phyloP scores from a whole-genome alignment of 1,140 invertebrate species.

The Diplogasteroides magnus region DNA sequence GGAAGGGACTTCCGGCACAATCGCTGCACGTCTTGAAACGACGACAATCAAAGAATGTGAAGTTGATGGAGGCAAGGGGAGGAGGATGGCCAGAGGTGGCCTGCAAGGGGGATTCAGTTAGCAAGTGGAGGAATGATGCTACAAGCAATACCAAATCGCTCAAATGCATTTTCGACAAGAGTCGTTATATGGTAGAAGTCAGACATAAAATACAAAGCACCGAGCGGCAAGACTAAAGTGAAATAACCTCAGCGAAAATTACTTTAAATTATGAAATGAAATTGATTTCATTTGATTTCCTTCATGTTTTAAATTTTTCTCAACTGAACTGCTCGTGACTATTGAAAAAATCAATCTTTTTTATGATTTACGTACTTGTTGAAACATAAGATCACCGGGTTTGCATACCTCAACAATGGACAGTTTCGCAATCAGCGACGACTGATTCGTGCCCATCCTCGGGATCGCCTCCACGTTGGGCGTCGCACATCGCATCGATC shows the following conservation, averaged over 20 bases:
- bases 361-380: background rate
- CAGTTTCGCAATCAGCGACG: background rate
- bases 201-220: too few relatives aligned
- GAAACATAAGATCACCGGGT: too few relatives aligned
- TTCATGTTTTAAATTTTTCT: too few relatives aligned
- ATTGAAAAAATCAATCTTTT: slow-evolving; percentile 3
- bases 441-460: slow-evolving; percentile 1
- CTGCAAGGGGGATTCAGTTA: slow-evolving; percentile 4
- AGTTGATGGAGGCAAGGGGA: slow-evolving; percentile 48
- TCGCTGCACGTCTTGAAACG: slow-evolving; percentile 51
- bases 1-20: slow-evolving; percentile 57
- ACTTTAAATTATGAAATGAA: too few relatives aligned
- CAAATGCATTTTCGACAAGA: too few relatives aligned
- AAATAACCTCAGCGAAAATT: too few relatives aligned
- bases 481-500: slow-evolving; percentile 32
- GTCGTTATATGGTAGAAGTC: too few relatives aligned
- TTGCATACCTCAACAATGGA: background rate
- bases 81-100: slow-evolving; percentile 7
- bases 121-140: too few relatives aligned
- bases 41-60: slow-evolving; percentile 53
- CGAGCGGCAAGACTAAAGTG: too few relatives aligned
- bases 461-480: slow-evolving; percentile 6
- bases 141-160: too few relatives aligned
- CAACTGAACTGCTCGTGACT: too few relatives aligned
- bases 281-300: too few relatives aligned